Evolutionary conservation across 2,888 invertebrate genomes (phyloP).

Genomic region (Crocallis elinguaria): DNA sequence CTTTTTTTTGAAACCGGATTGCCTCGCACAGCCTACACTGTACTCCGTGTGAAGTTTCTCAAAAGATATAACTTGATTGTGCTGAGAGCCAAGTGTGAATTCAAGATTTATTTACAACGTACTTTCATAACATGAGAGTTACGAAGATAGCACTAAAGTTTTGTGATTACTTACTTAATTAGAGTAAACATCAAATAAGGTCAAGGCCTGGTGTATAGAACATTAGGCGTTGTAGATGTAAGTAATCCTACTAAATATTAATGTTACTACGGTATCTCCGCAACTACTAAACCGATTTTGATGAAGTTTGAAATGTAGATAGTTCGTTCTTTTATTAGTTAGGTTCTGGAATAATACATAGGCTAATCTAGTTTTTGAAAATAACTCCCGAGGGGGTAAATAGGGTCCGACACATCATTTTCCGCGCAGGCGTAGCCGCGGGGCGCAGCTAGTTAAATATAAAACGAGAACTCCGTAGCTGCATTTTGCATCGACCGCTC

Average conservation of each 20-base stretch:
- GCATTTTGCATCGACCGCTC: conserved; percentile 53
- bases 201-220: neutral
- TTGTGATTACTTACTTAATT: too few species aligned
- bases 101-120: neutral
- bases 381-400: too few species aligned
- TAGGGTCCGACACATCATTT: too few species aligned
- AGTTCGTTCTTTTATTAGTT: too few species aligned
- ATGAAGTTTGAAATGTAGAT: too few species aligned
- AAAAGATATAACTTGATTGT: conserved; percentile 22
- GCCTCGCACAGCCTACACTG: conserved; percentile 19
- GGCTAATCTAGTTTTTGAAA: too few species aligned
- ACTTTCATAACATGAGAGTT: neutral
- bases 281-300: too few species aligned
- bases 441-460: too few species aligned
- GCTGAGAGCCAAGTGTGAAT: conserved; percentile 4
- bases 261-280: too few species aligned
- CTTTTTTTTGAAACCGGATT: conserved; percentile 20
- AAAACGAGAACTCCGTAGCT: conserved; percentile 44
- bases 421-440: too few species aligned
- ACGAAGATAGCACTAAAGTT: neutral
- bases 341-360: too few species aligned
- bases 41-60: conserved; percentile 29
- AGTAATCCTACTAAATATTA: too few species aligned
- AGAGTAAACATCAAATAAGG: conserved; percentile 26
- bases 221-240: conserved; percentile 7